Base-by-base conservation (phyloP, 2,797 vertebrate genomes). In the Mus spretus region DNA sequence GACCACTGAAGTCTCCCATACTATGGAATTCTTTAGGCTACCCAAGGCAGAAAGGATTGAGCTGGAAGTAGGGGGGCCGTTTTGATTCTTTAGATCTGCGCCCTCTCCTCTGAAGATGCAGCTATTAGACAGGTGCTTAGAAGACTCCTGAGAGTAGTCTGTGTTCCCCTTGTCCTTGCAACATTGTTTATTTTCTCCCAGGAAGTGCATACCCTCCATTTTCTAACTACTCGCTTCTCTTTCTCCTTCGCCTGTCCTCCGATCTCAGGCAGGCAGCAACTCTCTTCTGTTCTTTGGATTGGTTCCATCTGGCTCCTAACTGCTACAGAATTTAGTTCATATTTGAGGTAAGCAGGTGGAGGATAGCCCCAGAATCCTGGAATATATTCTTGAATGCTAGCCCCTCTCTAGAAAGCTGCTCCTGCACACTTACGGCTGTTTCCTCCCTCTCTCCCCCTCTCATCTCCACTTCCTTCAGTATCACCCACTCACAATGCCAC, bases 1-100 rank as follows among this genome's bases (percentile, higher is more conserved):
- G 74, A 75, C 95, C 78, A 86, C 75, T 79, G 50, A 92, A 75
- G 70, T 90, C 82, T 87, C 84, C 28, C 34, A 53, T n/a, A 83
- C 63, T 83, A 10, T 37, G 72, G 10, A 57, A 85, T 50, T 65
- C 72, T 67, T 0, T 0, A 90, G 93, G 65, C 53, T 24, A 65
- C 37, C 50, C 75, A 57, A 37, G n/a, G 14, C n/a, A 85, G 77
- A 80, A 40, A 70, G 37, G 17, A 61, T 70, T 47, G 78, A 7
- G 6, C 2, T 74, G 59, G 47, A 24, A 11, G 15, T 22, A 3
- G 61, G 1, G 12, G 6, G 44, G 87, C 37, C 22, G 47, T 86
- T 72, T 86, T 40, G 77, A 74, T 31, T 47, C 82, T 50, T 85
- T 63, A 81, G 84, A 22, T 40, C 80, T 61, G 26, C 44, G 3